Evolutionary conservation across 2,113 vertebrate species (phyloP), one percentile per base, ranked within the genome.

Genomic region (Amazona guildingii): DNA sequence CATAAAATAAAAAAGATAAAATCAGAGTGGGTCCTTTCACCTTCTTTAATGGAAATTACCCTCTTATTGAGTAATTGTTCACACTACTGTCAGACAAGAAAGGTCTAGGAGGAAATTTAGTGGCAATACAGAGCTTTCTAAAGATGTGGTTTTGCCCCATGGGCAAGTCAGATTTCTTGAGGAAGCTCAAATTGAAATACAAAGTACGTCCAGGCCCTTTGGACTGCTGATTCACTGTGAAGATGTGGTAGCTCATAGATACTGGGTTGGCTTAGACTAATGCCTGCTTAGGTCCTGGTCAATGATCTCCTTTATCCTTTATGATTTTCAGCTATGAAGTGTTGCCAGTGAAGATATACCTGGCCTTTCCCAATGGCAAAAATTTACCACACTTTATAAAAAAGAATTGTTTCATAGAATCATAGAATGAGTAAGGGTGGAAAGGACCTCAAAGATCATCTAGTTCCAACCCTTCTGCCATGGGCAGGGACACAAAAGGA

Each of bases 131-230:
- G 0, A 3, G 23, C 14, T 49, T 75, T 87, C 35, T 81, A 37
- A 86, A 75, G n/a, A 41, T 10, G 28, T 41, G 12, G 33, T 69
- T 70, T 77, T 74, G 7, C 6, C 33, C 7, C 31, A 10, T 3
- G 9, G 41, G 33, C 76, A 91, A 86, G 15, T 33, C 33, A 69
- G 25, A 39, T 76, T 72, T 69, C 14, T 43, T 66, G 46, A 28
- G n/a, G 37, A 80, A 86, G 19, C 39, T 83, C 37, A 55, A 93
- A 87, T 43, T 70, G 31, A 79, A 93, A 68, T 64, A 28, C 8
- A 1, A 51, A 48, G 21, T n/a, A 46, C 0, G 0, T 48, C n/a
- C 27, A 48, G 12, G 28, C 61, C 10, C 37, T 61, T 70, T 51
- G 62, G 35, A 41, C 46, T 41, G n/a, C 70, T n/a, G 35, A 35